A percentile compares a stretch with the other conserved stretches of the same genome.
These are phyloP conservation scores for Hesperia comma DNA, from an alignment of 2,888 invertebrate genomes.

Conservation along the genomic window DNA sequence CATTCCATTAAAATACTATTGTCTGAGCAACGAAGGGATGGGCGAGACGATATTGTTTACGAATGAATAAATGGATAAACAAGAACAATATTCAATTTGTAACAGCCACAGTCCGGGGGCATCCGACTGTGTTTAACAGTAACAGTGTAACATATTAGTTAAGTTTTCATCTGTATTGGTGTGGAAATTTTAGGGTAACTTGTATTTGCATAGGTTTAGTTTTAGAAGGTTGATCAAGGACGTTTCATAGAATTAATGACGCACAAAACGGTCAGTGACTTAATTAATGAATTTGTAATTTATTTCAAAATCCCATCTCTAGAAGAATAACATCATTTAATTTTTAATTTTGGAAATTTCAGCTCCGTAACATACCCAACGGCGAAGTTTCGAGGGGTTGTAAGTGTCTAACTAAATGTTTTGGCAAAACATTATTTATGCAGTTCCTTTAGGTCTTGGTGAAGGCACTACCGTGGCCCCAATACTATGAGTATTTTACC, in stretches of 20 bases:
- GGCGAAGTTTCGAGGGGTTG: too few relatives aligned
- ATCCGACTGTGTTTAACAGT: neutral
- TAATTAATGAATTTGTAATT: too few relatives aligned
- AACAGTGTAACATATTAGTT: constrained; percentile 7
- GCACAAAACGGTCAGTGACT: neutral
- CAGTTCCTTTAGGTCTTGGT: too few relatives aligned
- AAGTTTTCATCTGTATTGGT: constrained; percentile 12
- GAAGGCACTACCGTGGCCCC: too few relatives aligned
- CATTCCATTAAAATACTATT: too few relatives aligned
- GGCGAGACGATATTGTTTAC: constrained; percentile 16
- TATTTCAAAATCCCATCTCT: too few relatives aligned
- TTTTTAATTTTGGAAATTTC: too few relatives aligned
- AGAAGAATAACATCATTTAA: too few relatives aligned
- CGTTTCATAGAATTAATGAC: neutral
- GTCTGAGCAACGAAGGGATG: neutral
- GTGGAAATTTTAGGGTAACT: constrained; percentile 14
- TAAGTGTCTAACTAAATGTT: too few relatives aligned
- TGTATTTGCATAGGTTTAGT: neutral
- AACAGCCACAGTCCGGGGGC: constrained; percentile 2
- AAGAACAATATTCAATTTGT: constrained; percentile 26
- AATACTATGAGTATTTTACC: too few relatives aligned
- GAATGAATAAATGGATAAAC: constrained; percentile 23
- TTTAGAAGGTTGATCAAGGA: constrained; percentile 3
- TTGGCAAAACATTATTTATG: too few relatives aligned
- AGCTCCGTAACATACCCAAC: too few relatives aligned